Conservation (phyloP, 2,797 vertebrate genomes). For the Enteromius afrohamiltoni region DNA sequence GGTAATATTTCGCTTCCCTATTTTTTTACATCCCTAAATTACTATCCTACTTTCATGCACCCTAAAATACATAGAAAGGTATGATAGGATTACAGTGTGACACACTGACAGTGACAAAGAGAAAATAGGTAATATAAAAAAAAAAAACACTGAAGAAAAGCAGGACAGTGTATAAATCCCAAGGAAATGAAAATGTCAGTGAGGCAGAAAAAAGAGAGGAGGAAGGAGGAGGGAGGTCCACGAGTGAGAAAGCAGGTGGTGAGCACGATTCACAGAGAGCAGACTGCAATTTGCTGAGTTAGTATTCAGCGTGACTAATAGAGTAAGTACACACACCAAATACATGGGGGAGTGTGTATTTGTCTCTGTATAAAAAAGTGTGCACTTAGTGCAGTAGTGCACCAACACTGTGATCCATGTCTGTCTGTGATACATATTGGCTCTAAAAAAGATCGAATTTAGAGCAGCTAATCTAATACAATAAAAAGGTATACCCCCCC, state of each 20-base stretch:
- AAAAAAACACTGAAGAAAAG: conserved; percentile 21
- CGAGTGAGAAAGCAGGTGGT: conserved; percentile 13
- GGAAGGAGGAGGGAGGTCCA: background rate
- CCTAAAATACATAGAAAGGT: background rate
- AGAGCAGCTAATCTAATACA: background rate
- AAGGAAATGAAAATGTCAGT: conserved; percentile 43
- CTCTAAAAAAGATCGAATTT: too few species aligned
- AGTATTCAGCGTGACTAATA: conserved; percentile 29
- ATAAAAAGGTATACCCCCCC: background rate
- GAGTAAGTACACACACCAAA: conserved; percentile 36
- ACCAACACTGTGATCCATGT: background rate
- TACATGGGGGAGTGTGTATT: conserved; percentile 14
- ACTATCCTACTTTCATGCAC: background rate
- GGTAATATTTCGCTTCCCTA: too few species aligned
- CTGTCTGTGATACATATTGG: background rate
- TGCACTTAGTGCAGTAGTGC: conserved; percentile 8
- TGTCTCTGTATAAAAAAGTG: background rate
- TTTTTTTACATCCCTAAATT: background rate
- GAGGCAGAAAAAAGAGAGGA: background rate
- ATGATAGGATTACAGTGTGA: background rate
- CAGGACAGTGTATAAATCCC: conserved; percentile 34
- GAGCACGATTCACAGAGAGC: conserved; percentile 19
- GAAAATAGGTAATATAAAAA: conserved; percentile 23
- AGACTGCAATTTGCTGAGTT: conserved; percentile 49
- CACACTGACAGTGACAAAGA: background rate